phyloP scores from a whole-genome alignment of 2,113 vertebrate genomes.

The Caretta caretta region DNA sequence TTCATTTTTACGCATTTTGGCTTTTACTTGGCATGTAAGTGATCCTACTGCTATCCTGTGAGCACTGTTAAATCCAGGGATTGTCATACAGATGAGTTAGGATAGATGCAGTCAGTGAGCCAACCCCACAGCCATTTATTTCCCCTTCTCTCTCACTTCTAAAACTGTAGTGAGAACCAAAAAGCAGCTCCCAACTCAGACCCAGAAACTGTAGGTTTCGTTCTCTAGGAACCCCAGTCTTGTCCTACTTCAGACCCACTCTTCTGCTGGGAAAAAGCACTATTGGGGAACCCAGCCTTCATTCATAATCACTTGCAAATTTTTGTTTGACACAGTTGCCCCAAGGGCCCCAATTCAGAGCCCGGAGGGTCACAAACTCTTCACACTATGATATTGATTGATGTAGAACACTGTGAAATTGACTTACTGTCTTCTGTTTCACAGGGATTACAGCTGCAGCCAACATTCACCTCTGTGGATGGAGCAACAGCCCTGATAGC shows the following conservation, averaged over 20 bases:
- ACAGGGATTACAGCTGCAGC: slow-evolving; percentile 83
- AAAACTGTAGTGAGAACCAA: background rate
- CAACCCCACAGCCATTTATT: background rate
- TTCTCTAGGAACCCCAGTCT: background rate
- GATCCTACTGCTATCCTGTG: background rate
- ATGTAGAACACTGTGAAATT: background rate
- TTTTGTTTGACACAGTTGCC: background rate
- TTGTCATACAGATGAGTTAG: background rate
- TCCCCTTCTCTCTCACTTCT: background rate
- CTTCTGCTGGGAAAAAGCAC: background rate
- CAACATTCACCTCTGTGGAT: slow-evolving; percentile 76
- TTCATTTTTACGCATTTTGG: background rate
- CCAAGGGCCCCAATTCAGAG: background rate
- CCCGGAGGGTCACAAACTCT: background rate
- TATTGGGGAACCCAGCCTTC: background rate
- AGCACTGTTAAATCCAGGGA: background rate
- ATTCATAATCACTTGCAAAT: background rate
- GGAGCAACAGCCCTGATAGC: slow-evolving; percentile 72
- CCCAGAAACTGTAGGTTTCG: background rate
- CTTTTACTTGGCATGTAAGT: background rate
- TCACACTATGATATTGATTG: background rate
- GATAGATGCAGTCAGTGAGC: background rate
- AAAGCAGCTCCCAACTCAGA: background rate
- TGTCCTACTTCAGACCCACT: background rate
- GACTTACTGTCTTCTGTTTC: slow-evolving; percentile 63